phyloP scores from a whole-genome alignment of 2,113 vertebrate species.

The Panthera leo region DNA sequence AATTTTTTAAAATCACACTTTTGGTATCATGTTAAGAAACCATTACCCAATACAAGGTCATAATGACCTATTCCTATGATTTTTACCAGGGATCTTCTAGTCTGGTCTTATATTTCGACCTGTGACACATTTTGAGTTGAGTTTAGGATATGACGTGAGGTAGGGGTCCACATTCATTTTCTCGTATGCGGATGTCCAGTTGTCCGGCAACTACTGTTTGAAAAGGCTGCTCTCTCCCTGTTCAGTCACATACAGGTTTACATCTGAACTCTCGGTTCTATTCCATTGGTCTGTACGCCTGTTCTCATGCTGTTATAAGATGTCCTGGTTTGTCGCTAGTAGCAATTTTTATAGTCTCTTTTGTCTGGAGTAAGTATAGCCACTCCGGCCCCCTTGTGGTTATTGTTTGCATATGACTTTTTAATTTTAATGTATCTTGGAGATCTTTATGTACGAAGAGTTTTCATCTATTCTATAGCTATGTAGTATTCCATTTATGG shows the following conservation, averaged over 20 bases:
- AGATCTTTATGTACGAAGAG: background rate
- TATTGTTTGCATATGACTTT: background rate
- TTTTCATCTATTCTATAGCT: background rate
- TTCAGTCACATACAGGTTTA: background rate
- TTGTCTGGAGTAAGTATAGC: background rate
- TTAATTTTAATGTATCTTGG: background rate
- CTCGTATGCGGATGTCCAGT: background rate
- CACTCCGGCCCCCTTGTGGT: too few species aligned
- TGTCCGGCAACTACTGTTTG: background rate
- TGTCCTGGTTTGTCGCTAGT: background rate
- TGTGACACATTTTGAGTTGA: background rate
- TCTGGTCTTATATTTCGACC: background rate
- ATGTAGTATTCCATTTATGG: background rate
- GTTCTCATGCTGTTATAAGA: background rate
- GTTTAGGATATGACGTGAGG: background rate
- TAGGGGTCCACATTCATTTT: background rate
- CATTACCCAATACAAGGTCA: background rate
- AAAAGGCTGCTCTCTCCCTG: background rate
- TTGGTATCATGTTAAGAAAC: background rate
- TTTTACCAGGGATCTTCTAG: background rate
- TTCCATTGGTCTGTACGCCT: background rate
- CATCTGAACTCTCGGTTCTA: too few species aligned
- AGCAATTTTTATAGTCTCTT: background rate
- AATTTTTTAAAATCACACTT: background rate
- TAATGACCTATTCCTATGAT: background rate